A percentile compares a stretch with the other conserved stretches of the same genome.
These are phyloP conservation scores for Arion vulgaris DNA, from an alignment of 1,140 invertebrate species.

Conservation along the genomic window DNA sequence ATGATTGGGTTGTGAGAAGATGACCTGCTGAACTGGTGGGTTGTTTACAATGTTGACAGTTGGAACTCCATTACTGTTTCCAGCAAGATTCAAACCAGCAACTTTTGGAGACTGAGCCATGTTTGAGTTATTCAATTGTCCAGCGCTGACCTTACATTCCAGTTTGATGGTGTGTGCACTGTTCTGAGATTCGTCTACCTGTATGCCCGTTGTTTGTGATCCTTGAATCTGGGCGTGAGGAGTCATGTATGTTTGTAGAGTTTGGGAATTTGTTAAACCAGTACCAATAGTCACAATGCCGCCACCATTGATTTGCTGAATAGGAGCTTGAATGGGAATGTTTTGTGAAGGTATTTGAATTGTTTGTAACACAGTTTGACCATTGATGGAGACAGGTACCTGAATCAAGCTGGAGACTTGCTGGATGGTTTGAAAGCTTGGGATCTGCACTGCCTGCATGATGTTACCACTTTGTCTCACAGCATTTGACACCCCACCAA, in stretches of 20 bases:
- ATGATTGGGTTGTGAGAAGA: conserved; percentile 22
- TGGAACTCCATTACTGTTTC: background rate
- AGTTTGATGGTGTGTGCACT: background rate
- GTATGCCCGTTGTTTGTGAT: background rate
- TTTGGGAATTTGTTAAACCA: conserved; percentile 12
- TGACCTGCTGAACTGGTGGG: conserved; percentile 35
- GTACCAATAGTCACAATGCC: conserved; percentile 8
- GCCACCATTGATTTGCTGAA: background rate
- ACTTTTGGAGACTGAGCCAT: background rate
- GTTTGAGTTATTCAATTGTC: conserved; percentile 31
- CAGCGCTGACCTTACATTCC: background rate
- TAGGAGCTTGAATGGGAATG: conserved; percentile 75
- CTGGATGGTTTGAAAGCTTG: conserved; percentile 50
- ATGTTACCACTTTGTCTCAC: conserved; percentile 53
- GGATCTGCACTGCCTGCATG: conserved; percentile 82
- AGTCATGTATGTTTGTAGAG: conserved; percentile 27
- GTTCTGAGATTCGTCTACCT: conserved; percentile 25
- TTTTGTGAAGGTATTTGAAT: conserved; percentile 55
- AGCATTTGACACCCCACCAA: conserved; percentile 46
- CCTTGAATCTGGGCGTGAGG: conserved; percentile 24
- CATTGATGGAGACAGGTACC: conserved; percentile 87
- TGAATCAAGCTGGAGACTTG: conserved; percentile 63
- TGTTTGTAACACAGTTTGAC: conserved; percentile 78
- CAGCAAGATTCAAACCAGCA: conserved; percentile 29
- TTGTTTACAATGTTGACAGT: conserved; percentile 43